These are phyloP conservation scores for Drosophila lowei DNA, from an alignment of 1,140 invertebrate species.

Conservation along the genomic window DNA sequence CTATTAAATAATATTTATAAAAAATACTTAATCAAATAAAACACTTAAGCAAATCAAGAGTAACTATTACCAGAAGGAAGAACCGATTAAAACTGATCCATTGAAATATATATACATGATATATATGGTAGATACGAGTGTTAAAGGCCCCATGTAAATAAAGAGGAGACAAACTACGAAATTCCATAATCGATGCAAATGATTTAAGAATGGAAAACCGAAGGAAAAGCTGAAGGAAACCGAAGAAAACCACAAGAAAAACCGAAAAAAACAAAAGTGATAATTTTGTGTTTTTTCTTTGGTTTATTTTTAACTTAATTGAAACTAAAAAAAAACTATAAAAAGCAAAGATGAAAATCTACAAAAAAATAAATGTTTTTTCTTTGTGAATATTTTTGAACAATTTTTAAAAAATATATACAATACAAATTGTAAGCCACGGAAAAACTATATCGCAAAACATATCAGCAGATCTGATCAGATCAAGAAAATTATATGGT, in stretches of 20 bases:
- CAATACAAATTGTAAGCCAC: slow-evolving; percentile 54
- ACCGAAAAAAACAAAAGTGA: slow-evolving; percentile 59
- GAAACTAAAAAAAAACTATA: slow-evolving; percentile 20
- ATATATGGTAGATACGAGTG: slow-evolving; percentile 17
- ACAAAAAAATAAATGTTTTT: slow-evolving; percentile 34
- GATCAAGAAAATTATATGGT: slow-evolving; percentile 35
- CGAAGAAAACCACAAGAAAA: slow-evolving; percentile 10
- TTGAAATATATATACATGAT: slow-evolving; percentile 65
- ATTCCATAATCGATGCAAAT: slow-evolving; percentile 74
- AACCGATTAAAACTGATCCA: slow-evolving; percentile 56
- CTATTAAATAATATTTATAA: slow-evolving; percentile 41
- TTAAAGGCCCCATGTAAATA: slow-evolving; percentile 71
- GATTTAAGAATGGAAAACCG: slow-evolving; percentile 40
- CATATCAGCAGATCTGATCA: slow-evolving; percentile 64
- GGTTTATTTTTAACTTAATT: slow-evolving; percentile 40
- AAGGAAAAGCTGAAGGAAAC: slow-evolving; percentile 18
- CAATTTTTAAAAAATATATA: slow-evolving; percentile 52
- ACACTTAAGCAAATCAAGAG: slow-evolving; percentile 45
- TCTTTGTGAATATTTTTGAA: slow-evolving; percentile 69
- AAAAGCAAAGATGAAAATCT: background rate
- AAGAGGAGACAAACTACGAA: slow-evolving; percentile 69
- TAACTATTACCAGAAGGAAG: slow-evolving; percentile 41
- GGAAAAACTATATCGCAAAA: slow-evolving; percentile 66
- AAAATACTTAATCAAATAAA: slow-evolving; percentile 52
- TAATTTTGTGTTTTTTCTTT: slow-evolving; percentile 59